A percentile compares a stretch with the other conserved stretches of the same genome.
Conservation (phyloP, 2,113 vertebrate genomes). For the Hippopotamus amphibius region DNA sequence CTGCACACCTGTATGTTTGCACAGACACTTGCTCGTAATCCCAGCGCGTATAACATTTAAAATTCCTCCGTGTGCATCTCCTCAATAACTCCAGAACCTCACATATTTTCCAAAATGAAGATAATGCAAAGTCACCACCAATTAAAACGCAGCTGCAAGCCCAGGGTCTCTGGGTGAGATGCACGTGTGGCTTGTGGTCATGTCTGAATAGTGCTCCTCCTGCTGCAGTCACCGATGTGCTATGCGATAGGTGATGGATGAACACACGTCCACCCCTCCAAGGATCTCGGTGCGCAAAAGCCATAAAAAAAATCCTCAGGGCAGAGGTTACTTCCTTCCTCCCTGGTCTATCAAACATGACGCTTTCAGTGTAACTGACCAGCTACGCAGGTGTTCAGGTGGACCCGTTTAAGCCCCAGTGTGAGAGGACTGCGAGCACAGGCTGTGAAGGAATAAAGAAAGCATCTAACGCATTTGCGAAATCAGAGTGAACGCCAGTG, state of each 20-base stretch:
- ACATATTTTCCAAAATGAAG: not conserved
- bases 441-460: not conserved
- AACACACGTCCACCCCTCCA: not conserved
- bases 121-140: not conserved
- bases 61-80: not conserved
- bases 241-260: not conserved
- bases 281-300: not conserved
- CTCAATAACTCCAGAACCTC: not conserved
- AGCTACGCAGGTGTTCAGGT: fast-evolving
- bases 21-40: not conserved
- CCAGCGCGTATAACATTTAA: fast-evolving
- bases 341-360: not conserved
- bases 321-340: not conserved
- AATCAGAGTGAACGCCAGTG: not conserved
- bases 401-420: not conserved
- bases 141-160: not conserved
- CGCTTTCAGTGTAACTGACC: not conserved
- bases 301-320: not conserved
- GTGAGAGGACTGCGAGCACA: not conserved
- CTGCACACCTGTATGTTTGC: no score
- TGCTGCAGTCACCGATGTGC: fast-evolving
- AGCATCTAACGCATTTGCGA: not conserved
- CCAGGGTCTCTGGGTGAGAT: not conserved
- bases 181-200: not conserved
- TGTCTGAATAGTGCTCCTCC: not conserved